Conservation (phyloP, 2,797 vertebrate species). For the Prionace glauca region DNA sequence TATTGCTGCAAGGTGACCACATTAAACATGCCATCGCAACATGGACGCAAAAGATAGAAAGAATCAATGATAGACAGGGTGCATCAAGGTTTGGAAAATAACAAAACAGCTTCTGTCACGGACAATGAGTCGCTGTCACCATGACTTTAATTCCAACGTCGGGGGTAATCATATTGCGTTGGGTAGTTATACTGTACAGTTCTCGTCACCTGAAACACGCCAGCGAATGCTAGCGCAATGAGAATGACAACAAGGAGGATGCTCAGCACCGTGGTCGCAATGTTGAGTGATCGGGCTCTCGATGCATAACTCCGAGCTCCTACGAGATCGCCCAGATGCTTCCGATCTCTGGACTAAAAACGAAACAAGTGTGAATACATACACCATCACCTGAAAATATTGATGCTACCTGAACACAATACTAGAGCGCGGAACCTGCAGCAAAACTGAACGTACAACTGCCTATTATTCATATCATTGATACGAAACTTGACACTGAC, state of each 20-base stretch:
- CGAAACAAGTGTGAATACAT: neutral
- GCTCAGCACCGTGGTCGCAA: neutral
- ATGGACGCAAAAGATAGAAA: neutral
- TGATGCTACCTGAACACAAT: neutral
- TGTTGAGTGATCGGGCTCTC: neutral
- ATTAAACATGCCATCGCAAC: neutral
- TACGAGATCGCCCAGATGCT: neutral
- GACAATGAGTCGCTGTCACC: neutral
- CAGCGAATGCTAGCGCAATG: neutral
- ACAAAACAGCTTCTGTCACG: neutral
- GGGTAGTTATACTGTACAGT: too few species aligned
- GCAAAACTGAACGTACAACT: too few species aligned
- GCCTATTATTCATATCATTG: too few species aligned
- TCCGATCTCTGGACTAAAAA: constrained; percentile 17
- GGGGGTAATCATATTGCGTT: fast-evolving
- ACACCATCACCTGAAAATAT: neutral
- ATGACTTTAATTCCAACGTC: neutral
- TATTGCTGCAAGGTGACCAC: neutral
- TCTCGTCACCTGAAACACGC: too few species aligned
- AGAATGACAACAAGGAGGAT: neutral
- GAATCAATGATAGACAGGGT: neutral
- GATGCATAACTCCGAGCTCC: neutral
- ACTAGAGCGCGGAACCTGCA: too few species aligned
- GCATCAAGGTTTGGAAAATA: neutral
- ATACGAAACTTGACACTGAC: neutral